phyloP scores from a whole-genome alignment of 2,113 vertebrate genomes.

The Regulus satrapa region DNA sequence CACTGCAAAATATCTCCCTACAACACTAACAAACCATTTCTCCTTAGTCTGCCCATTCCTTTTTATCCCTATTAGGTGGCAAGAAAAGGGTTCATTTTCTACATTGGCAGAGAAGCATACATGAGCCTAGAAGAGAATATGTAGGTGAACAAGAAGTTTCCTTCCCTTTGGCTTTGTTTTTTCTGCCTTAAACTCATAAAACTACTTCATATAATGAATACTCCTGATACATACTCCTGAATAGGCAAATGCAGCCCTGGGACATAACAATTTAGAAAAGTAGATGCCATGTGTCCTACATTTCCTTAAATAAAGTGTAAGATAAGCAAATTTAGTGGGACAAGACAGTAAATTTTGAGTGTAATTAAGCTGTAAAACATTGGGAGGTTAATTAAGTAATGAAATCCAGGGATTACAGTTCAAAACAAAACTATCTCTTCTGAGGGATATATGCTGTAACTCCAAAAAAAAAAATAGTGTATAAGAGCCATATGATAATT shows the following conservation, averaged over 20 bases:
- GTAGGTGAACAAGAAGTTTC: not conserved
- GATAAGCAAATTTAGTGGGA: constrained; percentile 7
- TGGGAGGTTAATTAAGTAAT: constrained; percentile 41
- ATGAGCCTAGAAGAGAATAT: not conserved
- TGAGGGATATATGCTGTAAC: not conserved
- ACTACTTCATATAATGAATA: not conserved
- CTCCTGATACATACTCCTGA: not conserved
- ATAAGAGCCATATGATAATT: not conserved
- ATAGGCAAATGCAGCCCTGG: not conserved
- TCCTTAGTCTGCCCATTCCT: not conserved
- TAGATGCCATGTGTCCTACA: not conserved
- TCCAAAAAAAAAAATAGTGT: not conserved
- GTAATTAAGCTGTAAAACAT: constrained; percentile 41
- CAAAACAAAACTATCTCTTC: not conserved
- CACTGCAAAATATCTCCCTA: not conserved
- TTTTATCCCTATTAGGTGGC: not conserved
- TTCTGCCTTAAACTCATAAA: not conserved
- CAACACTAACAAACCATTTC: not conserved
- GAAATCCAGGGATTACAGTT: not conserved
- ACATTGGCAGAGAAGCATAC: not conserved
- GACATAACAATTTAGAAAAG: not conserved
- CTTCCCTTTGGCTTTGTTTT: not conserved
- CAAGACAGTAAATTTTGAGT: not conserved
- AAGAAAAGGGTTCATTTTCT: not conserved
- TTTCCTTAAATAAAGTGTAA: constrained; percentile 7